These are phyloP conservation scores for Psix sp. DNA, from an alignment of 1,140 invertebrate genomes.

Conservation along the genomic window DNA sequence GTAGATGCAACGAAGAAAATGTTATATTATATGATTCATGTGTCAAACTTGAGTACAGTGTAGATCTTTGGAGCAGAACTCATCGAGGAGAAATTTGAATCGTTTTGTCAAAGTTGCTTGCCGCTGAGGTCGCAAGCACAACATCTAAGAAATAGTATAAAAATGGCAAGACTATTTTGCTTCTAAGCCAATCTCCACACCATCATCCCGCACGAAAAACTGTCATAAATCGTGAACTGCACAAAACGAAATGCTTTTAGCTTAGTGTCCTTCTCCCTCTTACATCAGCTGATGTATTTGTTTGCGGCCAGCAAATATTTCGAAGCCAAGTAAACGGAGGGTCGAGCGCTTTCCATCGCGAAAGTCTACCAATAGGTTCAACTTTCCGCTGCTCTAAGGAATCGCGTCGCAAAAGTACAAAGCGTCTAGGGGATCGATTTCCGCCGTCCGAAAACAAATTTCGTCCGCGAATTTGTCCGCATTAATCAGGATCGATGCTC, in stretches of 20 bases:
- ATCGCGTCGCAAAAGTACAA: slow-evolving; percentile 31
- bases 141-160: slow-evolving; percentile 23
- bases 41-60: too few relatives aligned
- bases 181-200: slow-evolving; percentile 26
- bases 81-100: slow-evolving; percentile 32
- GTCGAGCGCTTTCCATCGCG: slow-evolving; percentile 20
- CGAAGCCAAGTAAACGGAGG: background rate
- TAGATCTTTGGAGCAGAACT: background rate
- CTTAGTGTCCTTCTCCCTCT: slow-evolving; percentile 10
- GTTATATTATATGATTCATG: too few relatives aligned
- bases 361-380: slow-evolving; percentile 35
- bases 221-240: slow-evolving; percentile 39
- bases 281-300: slow-evolving; percentile 36
- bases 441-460: slow-evolving; percentile 22
- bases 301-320: slow-evolving; percentile 44
- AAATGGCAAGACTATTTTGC: slow-evolving; percentile 36
- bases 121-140: slow-evolving; percentile 1
- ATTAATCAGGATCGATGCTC: slow-evolving; percentile 29
- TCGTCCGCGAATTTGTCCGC: slow-evolving; percentile 7
- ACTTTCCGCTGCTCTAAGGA: slow-evolving; percentile 9
- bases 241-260: slow-evolving; percentile 44
- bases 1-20: too few relatives aligned
- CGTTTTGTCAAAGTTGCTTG: slow-evolving; percentile 19
- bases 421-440: slow-evolving; percentile 30
- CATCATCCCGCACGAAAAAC: slow-evolving; percentile 34